A percentile compares a stretch with the other conserved stretches of the same genome.
Conservation (phyloP, 2,888 invertebrate species). For the Andrena marginata region DNA sequence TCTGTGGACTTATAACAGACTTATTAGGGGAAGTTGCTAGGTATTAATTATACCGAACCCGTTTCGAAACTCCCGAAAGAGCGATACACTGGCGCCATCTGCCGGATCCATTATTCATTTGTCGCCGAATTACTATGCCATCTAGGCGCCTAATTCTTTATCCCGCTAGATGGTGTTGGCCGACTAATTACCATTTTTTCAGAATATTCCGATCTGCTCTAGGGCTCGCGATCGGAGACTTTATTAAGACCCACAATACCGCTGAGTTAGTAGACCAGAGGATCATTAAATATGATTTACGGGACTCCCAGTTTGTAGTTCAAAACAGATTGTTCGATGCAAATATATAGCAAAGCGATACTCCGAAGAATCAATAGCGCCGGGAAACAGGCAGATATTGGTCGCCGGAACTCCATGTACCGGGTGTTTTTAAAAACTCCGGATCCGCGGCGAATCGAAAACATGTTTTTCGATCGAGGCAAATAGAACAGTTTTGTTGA, state of each 20-base stretch:
- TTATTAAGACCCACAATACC: conserved; percentile 59
- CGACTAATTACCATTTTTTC: conserved; percentile 29
- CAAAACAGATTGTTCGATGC: conserved; percentile 56
- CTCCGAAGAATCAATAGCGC: conserved; percentile 52
- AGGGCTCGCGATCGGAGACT: conserved; percentile 27
- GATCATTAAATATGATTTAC: conserved; percentile 61
- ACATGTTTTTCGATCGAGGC: neutral
- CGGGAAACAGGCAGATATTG: conserved; percentile 15
- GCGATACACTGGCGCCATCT: neutral
- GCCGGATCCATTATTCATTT: neutral
- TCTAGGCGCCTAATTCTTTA: neutral
- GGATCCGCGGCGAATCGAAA: too few relatives aligned
- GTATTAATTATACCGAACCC: neutral
- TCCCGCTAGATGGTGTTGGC: neutral
- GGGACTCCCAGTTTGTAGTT: conserved; percentile 53
- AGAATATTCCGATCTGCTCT: conserved; percentile 9
- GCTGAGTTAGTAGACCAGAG: conserved; percentile 52
- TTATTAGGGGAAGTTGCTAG: conserved; percentile 2
- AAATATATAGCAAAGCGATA: conserved; percentile 57
- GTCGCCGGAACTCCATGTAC: neutral
- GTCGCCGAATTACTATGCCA: neutral
- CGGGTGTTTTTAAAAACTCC: conserved; percentile 27
- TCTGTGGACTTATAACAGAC: neutral
- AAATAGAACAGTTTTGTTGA: neutral
- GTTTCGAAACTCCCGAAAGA: neutral